A percentile compares a stretch with the other conserved stretches of the same genome.
Conservation (phyloP, 2,113 vertebrate genomes). For the Poeciliopsis occidentalis region DNA sequence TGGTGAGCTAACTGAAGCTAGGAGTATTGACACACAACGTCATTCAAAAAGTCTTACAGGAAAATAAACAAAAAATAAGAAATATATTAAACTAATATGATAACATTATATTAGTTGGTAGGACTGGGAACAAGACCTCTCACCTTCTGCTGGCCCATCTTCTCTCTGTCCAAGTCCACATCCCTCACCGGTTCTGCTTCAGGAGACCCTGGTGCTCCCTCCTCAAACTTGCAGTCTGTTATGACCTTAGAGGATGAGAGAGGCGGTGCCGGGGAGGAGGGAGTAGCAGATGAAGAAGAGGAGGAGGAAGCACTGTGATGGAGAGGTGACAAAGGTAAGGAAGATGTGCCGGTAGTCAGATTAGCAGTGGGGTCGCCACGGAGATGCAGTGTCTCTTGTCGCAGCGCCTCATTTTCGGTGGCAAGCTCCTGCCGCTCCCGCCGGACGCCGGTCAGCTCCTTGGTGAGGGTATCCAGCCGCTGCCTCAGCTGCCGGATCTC, state of each 20-base stretch:
- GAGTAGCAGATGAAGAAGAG: slow-evolving; percentile 54
- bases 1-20: background rate
- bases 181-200: slow-evolving; percentile 92
- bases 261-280: slow-evolving; percentile 39
- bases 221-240: slow-evolving; percentile 54
- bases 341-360: slow-evolving; percentile 18
- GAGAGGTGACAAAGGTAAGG: slow-evolving; percentile 26
- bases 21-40: background rate
- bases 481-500: slow-evolving; percentile 93
- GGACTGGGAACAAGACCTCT: background rate
- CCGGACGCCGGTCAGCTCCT: slow-evolving; percentile 88
- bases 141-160: slow-evolving; percentile 70
- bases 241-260: slow-evolving; percentile 59
- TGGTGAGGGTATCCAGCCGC: slow-evolving; percentile 90
- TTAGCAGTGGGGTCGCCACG: slow-evolving; percentile 5
- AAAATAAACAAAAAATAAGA: background rate
- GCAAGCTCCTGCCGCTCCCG: slow-evolving; percentile 88
- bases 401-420: slow-evolving; percentile 83
- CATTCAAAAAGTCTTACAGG: background rate
- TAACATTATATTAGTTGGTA: background rate
- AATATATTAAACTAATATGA: background rate
- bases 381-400: slow-evolving; percentile 73
- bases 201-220: slow-evolving; percentile 59
- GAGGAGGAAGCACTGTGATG: slow-evolving; percentile 43
- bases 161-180: slow-evolving; percentile 81